Conservation (phyloP, 2,888 invertebrate species). For the Synanthedon andrenaeformis region DNA sequence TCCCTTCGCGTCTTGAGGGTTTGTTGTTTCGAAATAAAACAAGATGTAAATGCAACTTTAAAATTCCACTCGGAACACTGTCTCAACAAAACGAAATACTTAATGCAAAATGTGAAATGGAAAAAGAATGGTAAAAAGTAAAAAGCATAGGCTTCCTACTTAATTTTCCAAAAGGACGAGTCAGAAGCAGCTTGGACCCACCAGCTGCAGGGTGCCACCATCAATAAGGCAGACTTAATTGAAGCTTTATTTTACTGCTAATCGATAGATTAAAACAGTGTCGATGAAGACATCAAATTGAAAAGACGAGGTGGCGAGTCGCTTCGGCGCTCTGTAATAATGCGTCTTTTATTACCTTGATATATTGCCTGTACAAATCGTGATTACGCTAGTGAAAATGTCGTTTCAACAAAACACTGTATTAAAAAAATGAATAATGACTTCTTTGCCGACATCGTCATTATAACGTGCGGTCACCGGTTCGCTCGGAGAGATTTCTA, state of each 20-base stretch:
- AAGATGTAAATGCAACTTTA: too few relatives aligned
- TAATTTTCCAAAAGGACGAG: too few relatives aligned
- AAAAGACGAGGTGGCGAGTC: conserved; percentile 39
- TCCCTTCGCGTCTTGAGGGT: conserved; percentile 3
- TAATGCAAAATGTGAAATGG: too few relatives aligned
- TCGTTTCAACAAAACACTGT: conserved; percentile 67
- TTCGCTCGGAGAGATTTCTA: conserved; percentile 52
- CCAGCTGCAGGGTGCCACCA: too few relatives aligned
- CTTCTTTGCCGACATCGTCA: conserved; percentile 63
- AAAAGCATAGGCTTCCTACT: too few relatives aligned
- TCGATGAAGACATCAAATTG: conserved; percentile 61
- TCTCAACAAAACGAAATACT: too few relatives aligned
- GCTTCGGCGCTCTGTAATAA: conserved; percentile 36
- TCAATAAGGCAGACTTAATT: too few relatives aligned
- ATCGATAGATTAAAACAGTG: conserved; percentile 15
- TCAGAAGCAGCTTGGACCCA: too few relatives aligned
- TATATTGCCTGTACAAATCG: conserved; percentile 61
- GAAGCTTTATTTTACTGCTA: conserved; percentile 2
- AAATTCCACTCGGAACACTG: too few relatives aligned
- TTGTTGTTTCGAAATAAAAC: neutral
- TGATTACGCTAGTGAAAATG: conserved; percentile 68
- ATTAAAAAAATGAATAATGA: conserved; percentile 70
- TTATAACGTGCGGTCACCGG: conserved; percentile 55
- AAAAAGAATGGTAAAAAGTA: too few relatives aligned
- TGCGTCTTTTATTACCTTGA: conserved; percentile 56